These are phyloP conservation scores for Scolanthus callimorphus DNA, from an alignment of 92 coral and sea anemone species.

Conservation along the genomic window DNA sequence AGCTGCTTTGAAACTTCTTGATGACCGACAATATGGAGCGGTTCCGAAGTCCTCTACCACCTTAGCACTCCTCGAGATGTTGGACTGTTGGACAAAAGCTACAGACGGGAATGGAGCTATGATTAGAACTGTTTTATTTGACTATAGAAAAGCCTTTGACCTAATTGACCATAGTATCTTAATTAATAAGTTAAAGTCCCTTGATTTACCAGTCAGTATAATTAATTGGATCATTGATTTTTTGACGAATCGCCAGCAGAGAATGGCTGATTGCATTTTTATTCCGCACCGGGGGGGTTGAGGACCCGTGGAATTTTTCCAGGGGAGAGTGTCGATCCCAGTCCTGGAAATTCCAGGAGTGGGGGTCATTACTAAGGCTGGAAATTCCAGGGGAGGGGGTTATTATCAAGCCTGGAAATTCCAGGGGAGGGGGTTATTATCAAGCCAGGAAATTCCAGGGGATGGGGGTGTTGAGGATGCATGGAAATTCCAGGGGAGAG, in stretches of 20 bases:
- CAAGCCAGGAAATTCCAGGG: too few species aligned
- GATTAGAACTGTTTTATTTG: conserved; percentile 25
- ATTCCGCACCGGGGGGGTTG: too few species aligned
- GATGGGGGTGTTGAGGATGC: too few species aligned
- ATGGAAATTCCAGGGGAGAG: too few species aligned
- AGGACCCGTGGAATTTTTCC: too few species aligned
- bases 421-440: too few species aligned
- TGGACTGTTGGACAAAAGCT: conserved; percentile 17
- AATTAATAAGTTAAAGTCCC: neutral
- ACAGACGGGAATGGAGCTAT: conserved; percentile 32
- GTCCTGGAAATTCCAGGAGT: too few species aligned
- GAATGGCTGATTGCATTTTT: too few species aligned
- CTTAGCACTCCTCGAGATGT: conserved; percentile 21
- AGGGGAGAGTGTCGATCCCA: too few species aligned
- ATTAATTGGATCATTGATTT: conserved; percentile 12
- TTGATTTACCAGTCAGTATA: conserved; percentile 14
- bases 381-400: too few species aligned
- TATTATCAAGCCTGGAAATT: too few species aligned
- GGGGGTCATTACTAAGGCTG: too few species aligned
- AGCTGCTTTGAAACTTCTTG: conserved; percentile 3
- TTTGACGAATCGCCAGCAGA: conserved; percentile 10
- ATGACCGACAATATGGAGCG: conserved; percentile 27
- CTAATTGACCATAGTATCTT: conserved; percentile 29
- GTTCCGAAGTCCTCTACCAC: conserved; percentile 17
- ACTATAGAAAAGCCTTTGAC: conserved; percentile 32